These are phyloP conservation scores for Corynorhinus townsendii DNA, from an alignment of 2,113 vertebrate genomes.

Conservation along the genomic window DNA sequence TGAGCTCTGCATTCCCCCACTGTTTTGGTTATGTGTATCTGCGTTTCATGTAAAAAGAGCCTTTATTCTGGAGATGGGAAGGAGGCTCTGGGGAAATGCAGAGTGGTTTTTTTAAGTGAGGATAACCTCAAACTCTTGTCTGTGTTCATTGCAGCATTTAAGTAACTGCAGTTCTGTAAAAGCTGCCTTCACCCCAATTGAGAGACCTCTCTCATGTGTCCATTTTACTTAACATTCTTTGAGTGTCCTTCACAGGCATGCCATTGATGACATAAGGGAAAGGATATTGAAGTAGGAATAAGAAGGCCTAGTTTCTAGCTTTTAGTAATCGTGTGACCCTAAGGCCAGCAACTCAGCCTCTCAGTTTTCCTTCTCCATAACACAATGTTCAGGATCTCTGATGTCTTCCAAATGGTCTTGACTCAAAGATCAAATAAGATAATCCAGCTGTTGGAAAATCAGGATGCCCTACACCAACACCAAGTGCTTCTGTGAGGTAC, in stretches of 20 bases:
- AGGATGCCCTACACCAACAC: not conserved
- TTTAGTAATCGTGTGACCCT: not conserved
- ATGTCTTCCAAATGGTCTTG: not conserved
- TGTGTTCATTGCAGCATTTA: not conserved
- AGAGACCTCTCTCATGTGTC: not conserved
- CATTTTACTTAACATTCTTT: conserved; percentile 29
- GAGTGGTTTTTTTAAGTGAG: not conserved
- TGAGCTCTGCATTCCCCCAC: not conserved
- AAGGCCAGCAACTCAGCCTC: not conserved
- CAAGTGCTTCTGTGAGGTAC: not conserved
- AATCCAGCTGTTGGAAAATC: not conserved
- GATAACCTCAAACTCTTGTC: not conserved
- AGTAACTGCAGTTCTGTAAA: not conserved
- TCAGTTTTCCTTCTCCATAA: not conserved
- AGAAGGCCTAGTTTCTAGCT: not conserved
- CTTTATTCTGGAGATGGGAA: not conserved
- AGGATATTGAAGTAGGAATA: not conserved
- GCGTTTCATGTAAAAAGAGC: not conserved
- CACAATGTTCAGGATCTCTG: not conserved
- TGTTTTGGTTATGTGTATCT: not conserved
- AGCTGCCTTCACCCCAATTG: not conserved
- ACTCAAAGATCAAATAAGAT: not conserved
- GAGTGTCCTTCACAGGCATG: not conserved
- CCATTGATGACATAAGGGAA: not conserved
- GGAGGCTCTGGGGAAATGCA: not conserved